Percentiles rank a stretch among this genome's conserved stretches.
These are phyloP conservation scores for Psephotus haematonotus DNA, from an alignment of 2,113 vertebrate genomes.

Conservation along the genomic window DNA sequence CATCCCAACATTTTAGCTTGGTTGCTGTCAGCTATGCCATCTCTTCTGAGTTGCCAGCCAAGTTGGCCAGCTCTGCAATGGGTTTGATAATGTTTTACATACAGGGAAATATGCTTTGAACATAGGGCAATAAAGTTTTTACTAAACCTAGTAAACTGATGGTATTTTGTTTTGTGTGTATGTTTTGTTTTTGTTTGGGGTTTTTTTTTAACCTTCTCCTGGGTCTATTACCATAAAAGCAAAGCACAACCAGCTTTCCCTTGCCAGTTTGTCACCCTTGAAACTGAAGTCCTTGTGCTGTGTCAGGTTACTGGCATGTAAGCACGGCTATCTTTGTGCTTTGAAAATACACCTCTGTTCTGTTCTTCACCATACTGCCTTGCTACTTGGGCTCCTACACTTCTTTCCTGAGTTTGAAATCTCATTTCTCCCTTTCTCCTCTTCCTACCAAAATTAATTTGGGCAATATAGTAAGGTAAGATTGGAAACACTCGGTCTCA, in stretches of 20 bases:
- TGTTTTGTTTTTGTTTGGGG: neutral
- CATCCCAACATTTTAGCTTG: neutral
- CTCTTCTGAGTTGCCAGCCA: neutral
- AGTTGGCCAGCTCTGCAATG: conserved; percentile 4
- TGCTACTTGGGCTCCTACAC: neutral
- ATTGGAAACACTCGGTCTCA: neutral
- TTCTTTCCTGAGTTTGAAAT: neutral
- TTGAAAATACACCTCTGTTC: neutral
- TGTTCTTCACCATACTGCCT: neutral
- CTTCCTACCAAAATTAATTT: neutral
- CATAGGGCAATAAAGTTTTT: neutral
- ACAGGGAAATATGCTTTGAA: conserved; percentile 19
- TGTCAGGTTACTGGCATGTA: neutral
- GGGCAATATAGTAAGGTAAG: neutral
- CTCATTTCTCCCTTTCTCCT: neutral
- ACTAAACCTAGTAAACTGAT: neutral
- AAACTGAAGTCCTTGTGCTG: neutral
- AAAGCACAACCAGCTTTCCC: neutral
- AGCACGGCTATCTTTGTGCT: neutral
- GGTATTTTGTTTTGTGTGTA: neutral
- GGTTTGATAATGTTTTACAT: neutral
- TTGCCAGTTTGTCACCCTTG: neutral
- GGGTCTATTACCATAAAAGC: neutral
- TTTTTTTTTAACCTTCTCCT: neutral
- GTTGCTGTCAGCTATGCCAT: conserved; percentile 18